Evolutionary conservation across 2,888 invertebrate species (phyloP).

Genomic region (Entomobrya proxima): DNA sequence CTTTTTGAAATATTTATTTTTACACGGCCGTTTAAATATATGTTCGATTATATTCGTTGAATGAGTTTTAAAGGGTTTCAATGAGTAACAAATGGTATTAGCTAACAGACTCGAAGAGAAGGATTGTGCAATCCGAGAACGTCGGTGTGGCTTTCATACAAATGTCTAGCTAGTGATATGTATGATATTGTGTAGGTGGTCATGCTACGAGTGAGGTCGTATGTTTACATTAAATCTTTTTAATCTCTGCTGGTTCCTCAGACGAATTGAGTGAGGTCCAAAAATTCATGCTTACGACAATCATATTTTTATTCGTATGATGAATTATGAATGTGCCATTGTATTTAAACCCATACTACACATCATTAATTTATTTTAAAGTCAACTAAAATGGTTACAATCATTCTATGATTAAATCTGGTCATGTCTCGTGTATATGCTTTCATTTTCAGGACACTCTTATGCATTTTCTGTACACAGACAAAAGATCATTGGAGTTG

Average conservation of each 20-base stretch:
- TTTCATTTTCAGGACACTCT: background rate
- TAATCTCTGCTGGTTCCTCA: background rate
- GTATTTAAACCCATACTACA: too few species aligned
- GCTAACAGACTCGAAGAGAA: background rate
- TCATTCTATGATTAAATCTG: background rate
- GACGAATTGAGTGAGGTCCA: background rate
- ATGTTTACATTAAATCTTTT: background rate
- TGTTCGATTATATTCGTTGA: background rate
- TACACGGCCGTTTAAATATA: background rate
- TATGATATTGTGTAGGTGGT: conserved; percentile 19
- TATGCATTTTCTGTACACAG: background rate
- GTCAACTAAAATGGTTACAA: background rate
- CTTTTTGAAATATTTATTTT: conserved; percentile 16
- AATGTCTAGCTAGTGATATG: background rate
- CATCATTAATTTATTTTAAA: background rate
- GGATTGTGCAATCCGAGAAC: background rate
- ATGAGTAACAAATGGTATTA: background rate
- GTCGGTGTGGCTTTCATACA: conserved; percentile 13
- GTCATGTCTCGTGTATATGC: conserved; percentile 1
- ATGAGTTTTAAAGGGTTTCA: background rate
- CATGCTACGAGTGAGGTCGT: conserved; percentile 21
- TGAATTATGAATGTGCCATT: too few species aligned
- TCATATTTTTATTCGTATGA: background rate
- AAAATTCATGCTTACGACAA: background rate
- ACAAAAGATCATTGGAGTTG: background rate